phyloP scores from a whole-genome alignment of 64 coral and sea anemone genomes.

The Orbicella faveolata region DNA sequence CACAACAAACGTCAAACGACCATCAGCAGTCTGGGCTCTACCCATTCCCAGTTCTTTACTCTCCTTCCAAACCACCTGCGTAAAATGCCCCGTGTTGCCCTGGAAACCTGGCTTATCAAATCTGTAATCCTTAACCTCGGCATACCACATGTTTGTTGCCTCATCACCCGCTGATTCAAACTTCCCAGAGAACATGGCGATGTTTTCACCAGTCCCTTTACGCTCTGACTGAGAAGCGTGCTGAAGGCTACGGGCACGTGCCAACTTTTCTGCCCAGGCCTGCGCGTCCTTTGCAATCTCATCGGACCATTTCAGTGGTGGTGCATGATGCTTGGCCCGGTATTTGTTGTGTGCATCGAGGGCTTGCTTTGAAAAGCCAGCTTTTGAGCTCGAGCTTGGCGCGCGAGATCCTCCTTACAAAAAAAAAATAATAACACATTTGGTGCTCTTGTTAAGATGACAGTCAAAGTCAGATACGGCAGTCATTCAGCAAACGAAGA shows the following conservation, averaged over 20 bases:
- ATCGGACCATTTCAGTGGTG: conserved; percentile 52
- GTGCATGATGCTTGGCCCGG: conserved; percentile 33
- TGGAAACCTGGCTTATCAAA: conserved; percentile 60
- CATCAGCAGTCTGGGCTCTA: conserved; percentile 40
- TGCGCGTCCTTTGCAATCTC: conserved; percentile 62
- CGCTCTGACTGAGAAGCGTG: conserved; percentile 25
- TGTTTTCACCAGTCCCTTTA: conserved; percentile 52
- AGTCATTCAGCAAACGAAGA: too few relatives aligned
- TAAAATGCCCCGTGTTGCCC: conserved; percentile 66
- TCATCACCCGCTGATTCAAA: conserved; percentile 36
- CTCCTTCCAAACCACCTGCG: conserved; percentile 60
- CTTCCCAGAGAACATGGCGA: conserved; percentile 36
- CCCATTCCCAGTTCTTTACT: conserved; percentile 61
- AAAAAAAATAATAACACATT: background rate
- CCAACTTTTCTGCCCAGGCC: conserved; percentile 60
- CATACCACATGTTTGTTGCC: conserved; percentile 50
- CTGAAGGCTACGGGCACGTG: conserved; percentile 18
- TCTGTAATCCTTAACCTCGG: conserved; percentile 59
- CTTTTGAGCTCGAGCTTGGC: conserved; percentile 9
- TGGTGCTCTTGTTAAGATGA: too few relatives aligned
- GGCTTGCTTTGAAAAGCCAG: conserved; percentile 16
- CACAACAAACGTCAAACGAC: conserved; percentile 23
- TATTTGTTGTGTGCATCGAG: conserved; percentile 48
- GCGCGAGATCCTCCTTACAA: background rate
- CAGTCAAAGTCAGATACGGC: too few relatives aligned